phyloP scores from a whole-genome alignment of 2,113 vertebrate genomes.

The Alethe castanea region DNA sequence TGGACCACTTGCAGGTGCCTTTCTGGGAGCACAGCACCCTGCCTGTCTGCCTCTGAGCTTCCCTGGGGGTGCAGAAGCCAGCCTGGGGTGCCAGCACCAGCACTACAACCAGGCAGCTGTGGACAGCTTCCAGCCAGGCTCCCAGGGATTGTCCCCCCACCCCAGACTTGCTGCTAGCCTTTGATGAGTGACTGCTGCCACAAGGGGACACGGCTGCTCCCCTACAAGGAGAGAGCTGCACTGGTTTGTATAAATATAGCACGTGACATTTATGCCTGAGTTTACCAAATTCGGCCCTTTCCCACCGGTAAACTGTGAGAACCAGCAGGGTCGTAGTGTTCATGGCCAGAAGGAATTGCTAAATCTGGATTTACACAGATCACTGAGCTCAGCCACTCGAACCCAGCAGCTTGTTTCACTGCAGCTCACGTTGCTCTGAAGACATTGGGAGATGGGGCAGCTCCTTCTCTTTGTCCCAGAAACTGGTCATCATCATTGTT shows the following conservation, averaged over 20 bases:
- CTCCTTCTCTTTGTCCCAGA: not conserved
- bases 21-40: not conserved
- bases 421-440: not conserved
- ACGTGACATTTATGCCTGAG: not conserved
- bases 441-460: not conserved
- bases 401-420: not conserved
- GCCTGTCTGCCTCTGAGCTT: not conserved
- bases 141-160: not conserved
- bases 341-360: not conserved
- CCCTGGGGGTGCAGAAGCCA: rapidly evolving
- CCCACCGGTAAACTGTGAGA: constrained; percentile 19
- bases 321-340: not conserved
- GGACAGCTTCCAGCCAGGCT: not conserved
- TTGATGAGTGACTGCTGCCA: not conserved
- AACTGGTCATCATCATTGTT: rapidly evolving
- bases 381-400: rapidly evolving
- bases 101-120: not conserved
- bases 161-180: not conserved
- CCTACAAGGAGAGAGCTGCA: not conserved
- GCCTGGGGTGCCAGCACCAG: not conserved
- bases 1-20: not conserved
- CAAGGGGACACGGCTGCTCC: not conserved
- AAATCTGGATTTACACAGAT: not conserved
- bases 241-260: constrained; percentile 25
- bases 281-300: constrained; percentile 27